Percentiles rank a stretch among this genome's conserved stretches.
Evolutionary conservation across 2,113 vertebrate genomes (phyloP).

Genomic region (Holacanthus passer): DNA sequence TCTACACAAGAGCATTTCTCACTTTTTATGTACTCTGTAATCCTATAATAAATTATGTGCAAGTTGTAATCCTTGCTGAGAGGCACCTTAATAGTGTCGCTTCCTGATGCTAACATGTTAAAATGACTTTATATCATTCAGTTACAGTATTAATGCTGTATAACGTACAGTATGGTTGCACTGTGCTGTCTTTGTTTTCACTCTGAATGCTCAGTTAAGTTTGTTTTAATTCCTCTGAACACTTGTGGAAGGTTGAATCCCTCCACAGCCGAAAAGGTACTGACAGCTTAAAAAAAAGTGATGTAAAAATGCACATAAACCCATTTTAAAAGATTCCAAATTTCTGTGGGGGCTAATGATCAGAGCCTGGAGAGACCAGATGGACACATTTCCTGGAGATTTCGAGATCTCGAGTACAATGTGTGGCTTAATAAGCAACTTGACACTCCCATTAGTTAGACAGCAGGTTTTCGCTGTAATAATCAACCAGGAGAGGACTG

Average conservation of each 20-base stretch:
- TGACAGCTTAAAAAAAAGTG: neutral
- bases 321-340: neutral
- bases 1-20: conserved; percentile 33
- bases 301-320: neutral
- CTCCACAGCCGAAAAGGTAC: neutral
- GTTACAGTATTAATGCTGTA: neutral
- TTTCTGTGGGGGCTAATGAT: neutral
- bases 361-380: neutral
- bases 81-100: conserved; percentile 5
- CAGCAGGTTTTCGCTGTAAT: conserved; percentile 51
- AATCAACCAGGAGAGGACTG: conserved; percentile 50
- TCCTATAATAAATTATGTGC: conserved; percentile 44
- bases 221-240: neutral
- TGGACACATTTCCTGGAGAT: neutral
- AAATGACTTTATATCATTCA: conserved; percentile 9
- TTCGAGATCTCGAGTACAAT: neutral
- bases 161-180: neutral
- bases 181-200: neutral
- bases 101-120: conserved; percentile 2
- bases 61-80: conserved; percentile 48
- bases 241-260: neutral
- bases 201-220: neutral
- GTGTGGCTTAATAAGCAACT: conserved; percentile 66
- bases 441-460: conserved; percentile 50
- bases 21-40: conserved; percentile 52